Evolutionary conservation across 2,113 vertebrate genomes (phyloP), one percentile per base, ranked within the genome.

Genomic region (Rallus limicola): DNA sequence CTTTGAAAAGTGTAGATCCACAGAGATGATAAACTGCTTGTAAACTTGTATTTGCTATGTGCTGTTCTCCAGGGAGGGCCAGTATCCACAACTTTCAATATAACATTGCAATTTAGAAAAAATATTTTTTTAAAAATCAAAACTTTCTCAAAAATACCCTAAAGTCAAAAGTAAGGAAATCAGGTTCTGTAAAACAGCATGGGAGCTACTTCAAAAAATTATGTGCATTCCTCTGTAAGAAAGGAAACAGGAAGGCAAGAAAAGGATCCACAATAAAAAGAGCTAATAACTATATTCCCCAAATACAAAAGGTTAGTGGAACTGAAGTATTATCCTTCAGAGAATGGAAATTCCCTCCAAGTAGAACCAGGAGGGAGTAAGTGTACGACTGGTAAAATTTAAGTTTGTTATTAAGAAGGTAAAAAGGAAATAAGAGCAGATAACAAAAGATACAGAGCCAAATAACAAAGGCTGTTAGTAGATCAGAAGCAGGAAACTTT

Each of bases 21-120:
- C 0, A 86, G 74, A 91, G 74, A 97, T 53, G 44, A 46, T 19
- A 90, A 60, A 40, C 46, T 75, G 85, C 82, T 92, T 78, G 92
- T 55, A 93, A 96, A 93, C 82, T 78, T 94, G 79, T 89, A 78
- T 89, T 96, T 96, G 95, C 96, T 92, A 77, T 29, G 56, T 14
- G 5, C 8, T 83, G 28, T 2, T 94, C 36, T 79, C n/a, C 13
- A 75, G 58, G 17, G 24, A 78, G 24, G 17, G 62, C 60, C 4
- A 67, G 24, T 18, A 71, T 60, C 56, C 58, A 71, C 65, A 82
- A 29, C 62, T 76, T 79, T 20, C 25, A 58, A 53, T 44, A 29
- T 10, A 85, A 67, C 33, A 29, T 6, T 20, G 33, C 64, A 83
- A 88, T 81, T 64, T 36, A 38, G 46, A 80, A 84, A 83, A 90